These are phyloP conservation scores for Crocidura indochinensis DNA, from an alignment of 2,797 vertebrate species.

Conservation along the genomic window DNA sequence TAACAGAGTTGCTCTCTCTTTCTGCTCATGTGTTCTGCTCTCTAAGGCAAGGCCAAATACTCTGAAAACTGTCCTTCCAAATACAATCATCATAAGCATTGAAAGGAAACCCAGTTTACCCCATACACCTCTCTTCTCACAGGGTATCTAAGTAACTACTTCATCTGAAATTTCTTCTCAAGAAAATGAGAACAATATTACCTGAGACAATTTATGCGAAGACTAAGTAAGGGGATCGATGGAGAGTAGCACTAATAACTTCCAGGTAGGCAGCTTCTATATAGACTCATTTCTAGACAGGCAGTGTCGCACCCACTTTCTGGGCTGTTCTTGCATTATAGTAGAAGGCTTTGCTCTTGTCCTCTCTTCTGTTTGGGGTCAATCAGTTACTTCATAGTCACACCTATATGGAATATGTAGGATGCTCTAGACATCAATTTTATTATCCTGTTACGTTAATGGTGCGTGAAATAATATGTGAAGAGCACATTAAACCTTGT, in stretches of 20 bases:
- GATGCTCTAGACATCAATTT: slow-evolving; percentile 81
- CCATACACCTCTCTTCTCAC: background rate
- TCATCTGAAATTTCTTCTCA: background rate
- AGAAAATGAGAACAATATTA: background rate
- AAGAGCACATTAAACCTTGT: slow-evolving; percentile 83
- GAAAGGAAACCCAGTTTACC: background rate
- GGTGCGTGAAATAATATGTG: slow-evolving; percentile 80
- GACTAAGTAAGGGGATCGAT: background rate
- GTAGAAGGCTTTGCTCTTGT: background rate
- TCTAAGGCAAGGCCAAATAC: background rate
- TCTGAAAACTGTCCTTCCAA: background rate
- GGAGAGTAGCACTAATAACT: background rate
- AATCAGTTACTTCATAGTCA: slow-evolving; percentile 70
- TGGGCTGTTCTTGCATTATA: background rate
- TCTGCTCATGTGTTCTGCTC: background rate
- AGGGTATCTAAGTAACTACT: background rate
- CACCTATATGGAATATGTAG: slow-evolving; percentile 67
- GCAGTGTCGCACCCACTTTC: background rate
- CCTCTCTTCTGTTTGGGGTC: slow-evolving; percentile 49
- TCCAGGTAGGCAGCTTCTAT: too few species aligned
- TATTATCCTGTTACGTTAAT: slow-evolving; percentile 80
- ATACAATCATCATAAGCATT: background rate
- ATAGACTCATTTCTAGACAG: background rate
- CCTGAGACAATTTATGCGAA: background rate
- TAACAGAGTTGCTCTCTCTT: background rate